Conservation (phyloP, 2,113 vertebrate genomes). For the Rattus norvegicus region DNA sequence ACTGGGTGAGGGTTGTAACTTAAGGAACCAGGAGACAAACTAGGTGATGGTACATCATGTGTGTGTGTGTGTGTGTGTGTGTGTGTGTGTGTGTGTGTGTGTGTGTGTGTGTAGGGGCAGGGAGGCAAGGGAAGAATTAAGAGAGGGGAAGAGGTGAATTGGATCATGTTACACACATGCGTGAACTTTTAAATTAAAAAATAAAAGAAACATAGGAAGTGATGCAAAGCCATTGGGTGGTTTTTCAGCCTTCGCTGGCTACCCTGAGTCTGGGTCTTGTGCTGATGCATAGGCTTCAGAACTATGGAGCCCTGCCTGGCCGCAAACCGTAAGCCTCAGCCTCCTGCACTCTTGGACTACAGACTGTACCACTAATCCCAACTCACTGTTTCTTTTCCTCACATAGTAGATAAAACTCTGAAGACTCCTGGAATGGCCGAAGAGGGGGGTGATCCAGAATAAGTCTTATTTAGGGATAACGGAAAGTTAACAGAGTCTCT, state of each 20-base stretch:
- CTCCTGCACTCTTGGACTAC: not conserved
- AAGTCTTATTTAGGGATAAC: conserved; percentile 3
- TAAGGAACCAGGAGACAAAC: not conserved
- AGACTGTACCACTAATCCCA: not conserved
- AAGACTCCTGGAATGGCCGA: not conserved
- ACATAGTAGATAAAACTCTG: not conserved
- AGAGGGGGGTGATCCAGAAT: not conserved
- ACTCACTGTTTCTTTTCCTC: not conserved
- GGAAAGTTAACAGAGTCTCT: not conserved
- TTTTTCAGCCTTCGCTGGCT: not conserved
- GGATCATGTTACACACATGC: too few species aligned
- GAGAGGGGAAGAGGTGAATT: too few species aligned
- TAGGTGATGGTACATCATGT: not conserved
- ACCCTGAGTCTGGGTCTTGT: too few species aligned
- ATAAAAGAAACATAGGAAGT: not conserved
- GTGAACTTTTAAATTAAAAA: not conserved
- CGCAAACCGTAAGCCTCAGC: not conserved
- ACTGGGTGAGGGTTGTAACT: not conserved
- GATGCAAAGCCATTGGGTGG: not conserved
- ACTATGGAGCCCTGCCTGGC: not conserved
- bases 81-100: not conserved
- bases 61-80: not conserved
- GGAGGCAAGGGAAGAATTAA: not conserved
- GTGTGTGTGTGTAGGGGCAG: not conserved
- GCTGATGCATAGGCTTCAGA: not conserved